These are phyloP conservation scores for Tipula unca DNA, from an alignment of 2,888 invertebrate species.

Conservation along the genomic window DNA sequence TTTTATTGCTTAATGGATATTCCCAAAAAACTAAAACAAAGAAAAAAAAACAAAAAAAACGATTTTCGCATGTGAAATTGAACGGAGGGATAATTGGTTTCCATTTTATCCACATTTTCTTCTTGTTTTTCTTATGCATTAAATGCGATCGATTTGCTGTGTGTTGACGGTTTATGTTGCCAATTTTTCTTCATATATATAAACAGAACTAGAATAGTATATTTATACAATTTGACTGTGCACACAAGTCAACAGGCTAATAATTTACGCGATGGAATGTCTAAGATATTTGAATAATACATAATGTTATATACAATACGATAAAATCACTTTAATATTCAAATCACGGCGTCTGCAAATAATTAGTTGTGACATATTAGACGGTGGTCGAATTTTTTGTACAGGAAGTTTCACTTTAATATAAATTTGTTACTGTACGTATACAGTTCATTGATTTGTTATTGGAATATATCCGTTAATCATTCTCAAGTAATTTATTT, in stretches of 20 bases:
- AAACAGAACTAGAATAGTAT: neutral
- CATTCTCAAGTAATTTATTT: neutral
- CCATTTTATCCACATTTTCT: neutral
- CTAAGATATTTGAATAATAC: neutral
- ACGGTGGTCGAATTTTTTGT: neutral
- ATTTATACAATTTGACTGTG: neutral
- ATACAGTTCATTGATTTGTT: neutral
- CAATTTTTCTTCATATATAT: neutral
- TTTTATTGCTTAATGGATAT: slow-evolving; percentile 3
- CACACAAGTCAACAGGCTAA: neutral
- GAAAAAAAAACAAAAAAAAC: neutral
- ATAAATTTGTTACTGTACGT: neutral
- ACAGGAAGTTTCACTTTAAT: neutral
- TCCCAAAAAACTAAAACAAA: neutral
- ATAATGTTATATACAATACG: neutral
- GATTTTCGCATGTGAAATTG: neutral
- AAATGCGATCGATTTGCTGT: neutral
- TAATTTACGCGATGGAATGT: neutral
- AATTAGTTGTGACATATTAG: neutral
- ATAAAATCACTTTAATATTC: neutral
- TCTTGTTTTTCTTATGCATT: neutral
- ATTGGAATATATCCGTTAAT: neutral
- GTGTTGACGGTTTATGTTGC: neutral
- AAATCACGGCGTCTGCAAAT: neutral
- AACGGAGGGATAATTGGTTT: neutral